Percentiles rank a stretch among this genome's conserved stretches.
Conservation (phyloP, 2,888 invertebrate genomes). For the Clostera curtula region DNA sequence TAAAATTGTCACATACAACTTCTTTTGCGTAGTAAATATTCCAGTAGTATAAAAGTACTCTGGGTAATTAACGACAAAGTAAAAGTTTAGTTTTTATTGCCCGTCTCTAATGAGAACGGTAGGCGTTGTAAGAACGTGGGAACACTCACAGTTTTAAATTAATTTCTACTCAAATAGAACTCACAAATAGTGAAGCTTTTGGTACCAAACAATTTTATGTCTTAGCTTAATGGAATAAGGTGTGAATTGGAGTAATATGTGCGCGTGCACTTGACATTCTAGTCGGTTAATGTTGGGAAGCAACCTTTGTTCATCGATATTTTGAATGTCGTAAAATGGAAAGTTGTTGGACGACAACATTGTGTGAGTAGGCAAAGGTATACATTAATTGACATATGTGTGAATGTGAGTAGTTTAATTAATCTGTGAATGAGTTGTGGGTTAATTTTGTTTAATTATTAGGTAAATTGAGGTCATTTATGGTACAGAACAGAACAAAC, state of each 20-base stretch:
- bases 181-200: not conserved
- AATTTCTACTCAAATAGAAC: conserved; percentile 17
- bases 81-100: conserved; percentile 22
- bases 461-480: no score
- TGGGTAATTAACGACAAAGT: conserved; percentile 13
- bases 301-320: conserved; percentile 31
- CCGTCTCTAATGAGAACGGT: conserved; percentile 7
- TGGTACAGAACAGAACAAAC: no score
- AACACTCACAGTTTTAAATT: conserved; percentile 13
- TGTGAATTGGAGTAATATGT: not conserved
- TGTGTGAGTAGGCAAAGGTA: not conserved
- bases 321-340: conserved; percentile 43
- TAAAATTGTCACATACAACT: no score
- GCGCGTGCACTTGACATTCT: not conserved
- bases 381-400: no score
- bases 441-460: no score
- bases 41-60: no score
- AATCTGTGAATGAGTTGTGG: no score
- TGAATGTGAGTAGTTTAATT: no score
- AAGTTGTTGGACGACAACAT: conserved; percentile 27
- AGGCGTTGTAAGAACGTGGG: conserved; percentile 13
- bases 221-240: not conserved
- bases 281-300: conserved; percentile 30
- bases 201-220: not conserved
- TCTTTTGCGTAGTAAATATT: no score